Evolutionary conservation across 2,113 vertebrate species (phyloP).

Genomic region (Actinemys pallida): DNA sequence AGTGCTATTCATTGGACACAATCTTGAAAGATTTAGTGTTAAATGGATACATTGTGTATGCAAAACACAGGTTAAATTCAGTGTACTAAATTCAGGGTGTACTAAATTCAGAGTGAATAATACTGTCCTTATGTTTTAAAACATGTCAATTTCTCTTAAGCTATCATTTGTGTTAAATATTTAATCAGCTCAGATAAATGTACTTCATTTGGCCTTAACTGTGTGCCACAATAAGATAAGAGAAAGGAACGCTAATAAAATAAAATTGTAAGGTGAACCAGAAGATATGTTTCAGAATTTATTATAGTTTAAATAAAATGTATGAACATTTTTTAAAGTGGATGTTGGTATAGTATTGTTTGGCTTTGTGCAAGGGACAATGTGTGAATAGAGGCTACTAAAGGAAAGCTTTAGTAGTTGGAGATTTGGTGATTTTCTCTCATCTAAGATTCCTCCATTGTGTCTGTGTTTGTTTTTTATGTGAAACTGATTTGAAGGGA

Average conservation of each 20-base stretch:
- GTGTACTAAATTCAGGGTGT: neutral
- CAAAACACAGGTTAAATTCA: neutral
- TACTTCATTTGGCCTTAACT: constrained; percentile 70
- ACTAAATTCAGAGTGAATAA: constrained; percentile 33
- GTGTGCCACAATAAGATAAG: constrained; percentile 50
- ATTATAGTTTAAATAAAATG: neutral
- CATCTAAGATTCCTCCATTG: neutral
- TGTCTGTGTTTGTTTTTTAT: constrained; percentile 32
- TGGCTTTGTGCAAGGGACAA: neutral
- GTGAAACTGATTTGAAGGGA: constrained; percentile 11
- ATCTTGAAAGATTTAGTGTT: constrained; percentile 31
- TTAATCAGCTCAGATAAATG: constrained; percentile 64
- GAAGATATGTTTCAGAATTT: constrained; percentile 21
- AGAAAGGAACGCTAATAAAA: constrained; percentile 59
- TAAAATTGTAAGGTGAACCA: constrained; percentile 23
- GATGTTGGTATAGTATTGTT: constrained; percentile 9
- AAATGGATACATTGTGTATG: neutral
- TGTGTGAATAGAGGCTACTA: constrained; percentile 16
- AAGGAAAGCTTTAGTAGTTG: constrained; percentile 14
- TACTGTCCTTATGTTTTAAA: constrained; percentile 61
- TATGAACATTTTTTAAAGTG: constrained; percentile 22
- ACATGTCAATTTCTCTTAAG: constrained; percentile 55
- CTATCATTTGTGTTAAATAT: constrained; percentile 61
- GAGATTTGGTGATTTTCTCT: constrained; percentile 46
- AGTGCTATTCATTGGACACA: neutral